Conservation (phyloP, 1,140 invertebrate species). For the Bombus soroeensis region DNA sequence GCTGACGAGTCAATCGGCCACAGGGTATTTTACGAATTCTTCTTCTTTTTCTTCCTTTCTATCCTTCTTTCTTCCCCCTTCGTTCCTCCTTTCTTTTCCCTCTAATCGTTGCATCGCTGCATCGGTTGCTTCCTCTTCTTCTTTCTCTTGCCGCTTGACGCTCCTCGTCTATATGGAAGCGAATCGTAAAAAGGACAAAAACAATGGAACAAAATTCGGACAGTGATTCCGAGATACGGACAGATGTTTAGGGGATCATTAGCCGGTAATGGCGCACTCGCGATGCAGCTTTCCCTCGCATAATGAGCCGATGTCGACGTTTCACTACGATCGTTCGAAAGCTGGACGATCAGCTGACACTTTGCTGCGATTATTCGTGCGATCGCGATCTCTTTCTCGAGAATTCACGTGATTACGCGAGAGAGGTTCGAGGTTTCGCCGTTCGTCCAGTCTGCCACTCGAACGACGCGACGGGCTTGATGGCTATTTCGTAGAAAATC, state of each 20-base stretch:
- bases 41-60: neutral
- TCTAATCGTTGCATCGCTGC: constrained; percentile 12
- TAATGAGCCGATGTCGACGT: constrained; percentile 39
- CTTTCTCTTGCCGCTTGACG: neutral
- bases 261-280: constrained; percentile 53
- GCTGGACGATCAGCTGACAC: neutral
- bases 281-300: constrained; percentile 30
- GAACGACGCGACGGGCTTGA: neutral
- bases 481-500: too few species aligned
- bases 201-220: constrained; percentile 25
- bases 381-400: neutral
- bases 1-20: constrained; percentile 71
- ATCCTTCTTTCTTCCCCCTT: neutral
- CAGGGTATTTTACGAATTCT: constrained; percentile 50
- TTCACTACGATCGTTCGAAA: neutral
- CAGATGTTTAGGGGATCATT: constrained; percentile 65
- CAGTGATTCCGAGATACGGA: constrained; percentile 52
- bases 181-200: constrained; percentile 8
- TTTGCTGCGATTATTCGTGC: neutral
- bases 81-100: neutral
- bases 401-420: neutral
- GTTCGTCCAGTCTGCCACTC: neutral
- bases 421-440: neutral
- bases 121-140: constrained; percentile 2
- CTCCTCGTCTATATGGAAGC: constrained; percentile 18